These are phyloP conservation scores for Lordiphosa stackelbergi DNA, from an alignment of 1,140 invertebrate species.

Conservation along the genomic window DNA sequence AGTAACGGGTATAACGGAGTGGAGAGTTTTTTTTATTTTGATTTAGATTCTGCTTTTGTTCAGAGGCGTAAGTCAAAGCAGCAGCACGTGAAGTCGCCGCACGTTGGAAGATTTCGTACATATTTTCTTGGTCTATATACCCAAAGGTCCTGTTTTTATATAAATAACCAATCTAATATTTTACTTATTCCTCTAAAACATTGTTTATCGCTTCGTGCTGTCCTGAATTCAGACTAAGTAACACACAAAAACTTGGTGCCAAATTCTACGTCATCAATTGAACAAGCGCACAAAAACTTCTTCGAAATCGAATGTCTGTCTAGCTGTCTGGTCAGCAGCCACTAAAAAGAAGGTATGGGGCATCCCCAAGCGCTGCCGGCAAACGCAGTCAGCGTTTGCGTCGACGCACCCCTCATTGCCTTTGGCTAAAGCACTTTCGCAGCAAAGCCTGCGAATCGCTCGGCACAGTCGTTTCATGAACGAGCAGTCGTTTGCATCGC, in stretches of 20 bases:
- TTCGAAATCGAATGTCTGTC: conserved; percentile 11
- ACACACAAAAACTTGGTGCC: conserved; percentile 13
- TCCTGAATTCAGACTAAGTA: neutral
- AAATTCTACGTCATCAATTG: conserved; percentile 27
- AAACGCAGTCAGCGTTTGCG: conserved; percentile 28
- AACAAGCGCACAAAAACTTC: conserved; percentile 9
- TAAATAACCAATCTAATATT: too few species aligned
- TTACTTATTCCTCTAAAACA: neutral
- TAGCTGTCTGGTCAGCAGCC: conserved; percentile 13
- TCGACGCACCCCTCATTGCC: conserved; percentile 17
- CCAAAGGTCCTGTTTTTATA: too few species aligned
- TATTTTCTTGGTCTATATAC: too few species aligned
- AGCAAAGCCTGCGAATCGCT: conserved; percentile 43
- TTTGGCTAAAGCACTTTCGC: conserved; percentile 34
- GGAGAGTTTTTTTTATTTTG: too few species aligned
- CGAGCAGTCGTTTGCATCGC: conserved; percentile 68
- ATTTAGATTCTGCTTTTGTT: too few species aligned
- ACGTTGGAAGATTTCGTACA: too few species aligned
- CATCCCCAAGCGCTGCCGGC: conserved; percentile 38
- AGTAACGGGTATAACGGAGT: too few species aligned
- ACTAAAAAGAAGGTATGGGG: conserved; percentile 23
- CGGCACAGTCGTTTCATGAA: conserved; percentile 59
- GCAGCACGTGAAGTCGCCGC: too few species aligned
- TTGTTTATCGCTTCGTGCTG: neutral
- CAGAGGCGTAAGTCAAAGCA: too few species aligned